A percentile compares a stretch with the other conserved stretches of the same genome.
Evolutionary conservation across 1,140 invertebrate genomes (phyloP).

Genomic region (Orius insidiosus): DNA sequence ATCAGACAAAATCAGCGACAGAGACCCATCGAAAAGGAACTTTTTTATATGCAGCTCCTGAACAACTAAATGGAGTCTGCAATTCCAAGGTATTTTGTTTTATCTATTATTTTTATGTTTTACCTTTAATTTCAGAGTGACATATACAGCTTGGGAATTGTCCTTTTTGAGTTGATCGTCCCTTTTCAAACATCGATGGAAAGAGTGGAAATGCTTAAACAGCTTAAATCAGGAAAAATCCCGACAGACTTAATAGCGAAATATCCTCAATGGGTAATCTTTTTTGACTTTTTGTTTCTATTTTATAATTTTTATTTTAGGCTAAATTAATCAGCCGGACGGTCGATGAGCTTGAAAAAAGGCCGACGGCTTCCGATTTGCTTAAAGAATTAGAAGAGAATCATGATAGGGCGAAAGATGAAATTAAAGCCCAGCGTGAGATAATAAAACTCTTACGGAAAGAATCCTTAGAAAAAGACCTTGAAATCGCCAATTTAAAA

Average conservation of each 20-base stretch:
- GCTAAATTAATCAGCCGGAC: constrained; percentile 14
- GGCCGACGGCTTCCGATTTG: constrained; percentile 18
- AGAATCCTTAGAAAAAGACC: constrained; percentile 16
- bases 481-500: constrained; percentile 16
- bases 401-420: neutral
- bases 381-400: constrained; percentile 10
- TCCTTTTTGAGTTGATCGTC: constrained; percentile 55
- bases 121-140: constrained; percentile 19
- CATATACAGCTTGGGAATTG: constrained; percentile 34
- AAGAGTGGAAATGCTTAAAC: constrained; percentile 29
- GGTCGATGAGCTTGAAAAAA: constrained; percentile 13
- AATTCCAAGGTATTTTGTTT: constrained; percentile 46
- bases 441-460: constrained; percentile 13
- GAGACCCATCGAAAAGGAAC: constrained; percentile 39
- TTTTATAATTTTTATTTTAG: constrained; percentile 14
- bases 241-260: constrained; percentile 13
- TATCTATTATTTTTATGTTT: too few relatives aligned
- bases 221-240: constrained; percentile 18
- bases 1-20: constrained; percentile 24
- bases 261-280: constrained; percentile 18
- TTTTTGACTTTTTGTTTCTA: neutral
- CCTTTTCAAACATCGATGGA: constrained; percentile 60
- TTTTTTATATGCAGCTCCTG: constrained; percentile 63
- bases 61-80: constrained; percentile 54
- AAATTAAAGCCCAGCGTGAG: constrained; percentile 15